Evolutionary conservation across 2,113 vertebrate species (phyloP).

Genomic region (Gyps fulvus): DNA sequence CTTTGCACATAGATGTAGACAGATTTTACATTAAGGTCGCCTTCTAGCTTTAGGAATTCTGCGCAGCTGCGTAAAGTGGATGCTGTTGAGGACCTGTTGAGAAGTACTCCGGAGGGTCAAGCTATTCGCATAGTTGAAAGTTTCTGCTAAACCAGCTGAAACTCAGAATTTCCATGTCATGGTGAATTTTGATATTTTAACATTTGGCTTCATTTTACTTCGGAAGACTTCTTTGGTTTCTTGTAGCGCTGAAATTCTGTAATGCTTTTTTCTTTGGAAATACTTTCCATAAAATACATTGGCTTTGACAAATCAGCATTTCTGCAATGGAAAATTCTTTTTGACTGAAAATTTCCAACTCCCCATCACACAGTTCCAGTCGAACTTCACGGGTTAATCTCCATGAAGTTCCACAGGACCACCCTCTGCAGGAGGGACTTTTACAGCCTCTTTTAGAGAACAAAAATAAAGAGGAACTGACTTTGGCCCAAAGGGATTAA

Average conservation of each 20-base stretch:
- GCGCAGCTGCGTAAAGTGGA: fast-evolving
- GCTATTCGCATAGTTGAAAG: neutral
- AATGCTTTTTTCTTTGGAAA: neutral
- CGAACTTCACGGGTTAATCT: neutral
- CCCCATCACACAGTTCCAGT: neutral
- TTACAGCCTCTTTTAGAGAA: conserved; percentile 23
- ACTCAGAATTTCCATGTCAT: neutral
- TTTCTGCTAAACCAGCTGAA: neutral
- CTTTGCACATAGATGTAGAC: neutral
- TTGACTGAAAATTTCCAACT: neutral
- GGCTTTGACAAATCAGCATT: neutral
- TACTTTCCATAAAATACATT: neutral
- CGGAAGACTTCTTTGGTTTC: neutral
- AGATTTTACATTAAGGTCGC: neutral
- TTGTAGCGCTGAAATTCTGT: neutral
- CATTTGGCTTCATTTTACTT: neutral
- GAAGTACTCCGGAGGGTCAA: neutral
- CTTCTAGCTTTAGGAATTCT: neutral
- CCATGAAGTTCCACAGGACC: neutral
- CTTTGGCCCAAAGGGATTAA: conserved; percentile 59
- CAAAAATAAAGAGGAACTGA: conserved; percentile 42
- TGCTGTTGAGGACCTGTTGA: neutral
- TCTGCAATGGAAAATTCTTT: neutral
- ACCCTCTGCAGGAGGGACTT: conserved; percentile 29
- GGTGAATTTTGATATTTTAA: neutral